Evolutionary conservation across 2,888 invertebrate genomes (phyloP), one percentile per base, ranked within the genome.

Genomic region (Ornithoptera alexandrae): DNA sequence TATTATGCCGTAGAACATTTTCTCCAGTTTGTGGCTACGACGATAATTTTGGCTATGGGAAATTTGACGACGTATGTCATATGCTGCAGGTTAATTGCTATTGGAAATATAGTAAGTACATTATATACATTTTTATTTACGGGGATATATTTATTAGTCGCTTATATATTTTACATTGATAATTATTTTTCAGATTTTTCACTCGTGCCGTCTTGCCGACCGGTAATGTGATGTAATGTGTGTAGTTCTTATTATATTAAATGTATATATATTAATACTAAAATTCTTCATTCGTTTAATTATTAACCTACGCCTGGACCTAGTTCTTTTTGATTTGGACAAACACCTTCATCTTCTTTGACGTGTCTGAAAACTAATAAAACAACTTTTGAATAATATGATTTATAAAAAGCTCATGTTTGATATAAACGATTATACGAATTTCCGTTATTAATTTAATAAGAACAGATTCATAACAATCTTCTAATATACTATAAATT

Each of bases 301-400:
- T 57, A 58, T 74, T 79, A 86, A 71, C 87, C 88, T 2, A 81
- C 63, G 18, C 81, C 81, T 0, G 73, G 67, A 1, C 74, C 76
- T 1, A 90, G 71, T 20, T 86, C 87, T 71, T 81, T 87, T 67
- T 82, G 81, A 73, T 90, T 86, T 18, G 91, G 91, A 75, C 91
- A 92, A 0, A 86, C 73, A 0, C 83, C 86, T 72, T 88, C 88
- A 58, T 90, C 89, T 74, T 91, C 90, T 70, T 87, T 88, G 5
- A 89, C 89, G 72, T 92, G 90, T 70, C 89, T 87, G 86, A 81
- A 92, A 83, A 92, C 92, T 92, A 74, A 78, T 77, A 1, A 24
- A 53, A 53, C 6, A 24, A 4, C 7, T 58, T 58, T 58, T 58
- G 24, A 22, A 8, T 30, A 20, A n/a, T 39, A 24, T 56, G 42